Evolutionary conservation across 2,888 invertebrate genomes (phyloP), one percentile per base, ranked within the genome.

Genomic region (Ellobium chinense): DNA sequence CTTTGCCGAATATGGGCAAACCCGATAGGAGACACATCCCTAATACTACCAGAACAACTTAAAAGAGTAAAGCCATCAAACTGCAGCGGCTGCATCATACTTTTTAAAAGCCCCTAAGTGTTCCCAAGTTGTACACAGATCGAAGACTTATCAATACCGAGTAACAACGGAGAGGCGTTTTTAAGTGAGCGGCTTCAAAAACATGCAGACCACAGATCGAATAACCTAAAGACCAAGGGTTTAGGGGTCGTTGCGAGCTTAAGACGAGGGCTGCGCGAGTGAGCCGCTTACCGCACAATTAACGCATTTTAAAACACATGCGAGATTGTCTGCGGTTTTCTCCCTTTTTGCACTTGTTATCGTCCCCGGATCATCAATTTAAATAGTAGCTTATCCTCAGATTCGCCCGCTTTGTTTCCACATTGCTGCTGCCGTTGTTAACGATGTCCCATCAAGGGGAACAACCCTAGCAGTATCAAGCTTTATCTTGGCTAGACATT

Each of bases 131-230:
- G 24, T 31, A n/a, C n/a, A 36, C 27, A 56, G 36, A 60, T 72
- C 60, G 60, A 60, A 72, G n/a, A n/a, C 24, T 36, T 24, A 18
- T 24, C 58, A 54, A 70, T 70, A 34, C 24, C 58, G 34, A 21
- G 72, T 27, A 72, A 58, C 58, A 72, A 72, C 72, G 34, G 12
- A 72, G 46, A 58, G 58, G 27, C 58, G 58, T 72, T 72, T 72
- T 72, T 72, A 72, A 58, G 58, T 60, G 18, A n/a, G 24, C 24
- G n/a, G 56, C 14, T 24, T 36, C 12, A 54, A 21, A 36, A 72
- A 72, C 58, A 36, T 60, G 72, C 27, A 72, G 21, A 72, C 72
- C 37, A 37, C 72, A 72, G 58, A 37, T 72, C 9, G 46, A 46
- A 46, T 12, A 46, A 46, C 46, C 18, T 46, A 12, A 7, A 18